A percentile compares a stretch with the other conserved stretches of the same genome.
These are phyloP conservation scores for Oscheius sp. DNA, from an alignment of 1,140 invertebrate species.

Conservation along the genomic window DNA sequence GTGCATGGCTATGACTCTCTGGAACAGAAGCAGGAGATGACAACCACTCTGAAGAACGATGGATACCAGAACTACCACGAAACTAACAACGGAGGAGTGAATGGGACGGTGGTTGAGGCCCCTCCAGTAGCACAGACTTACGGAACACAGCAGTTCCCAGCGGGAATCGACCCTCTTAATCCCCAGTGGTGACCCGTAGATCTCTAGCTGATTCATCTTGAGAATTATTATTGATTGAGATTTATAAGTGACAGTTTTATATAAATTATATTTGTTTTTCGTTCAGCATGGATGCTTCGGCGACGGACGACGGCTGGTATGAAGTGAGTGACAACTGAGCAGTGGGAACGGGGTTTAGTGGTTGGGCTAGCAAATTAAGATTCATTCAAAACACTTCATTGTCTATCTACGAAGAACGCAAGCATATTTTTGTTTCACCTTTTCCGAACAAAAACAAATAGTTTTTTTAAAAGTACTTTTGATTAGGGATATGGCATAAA, in stretches of 20 bases:
- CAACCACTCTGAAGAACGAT: constrained; percentile 11
- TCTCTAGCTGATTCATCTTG: background rate
- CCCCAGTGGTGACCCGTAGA: constrained; percentile 59
- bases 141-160: constrained; percentile 18
- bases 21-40: constrained; percentile 10
- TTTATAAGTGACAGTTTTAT: no score
- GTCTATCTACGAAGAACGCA: no score
- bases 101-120: background rate
- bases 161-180: constrained; percentile 54
- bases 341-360: no score
- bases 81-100: constrained; percentile 19
- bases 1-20: constrained; percentile 19
- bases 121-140: constrained; percentile 16
- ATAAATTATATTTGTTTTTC: no score
- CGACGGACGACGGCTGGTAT: constrained; percentile 2
- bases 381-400: no score
- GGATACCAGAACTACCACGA: constrained; percentile 31
- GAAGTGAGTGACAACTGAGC: background rate
- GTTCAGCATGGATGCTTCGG: background rate
- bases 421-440: no score
- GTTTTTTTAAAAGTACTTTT: no score
- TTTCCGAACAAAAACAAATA: no score
- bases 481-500: no score
- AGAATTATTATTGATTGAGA: background rate
- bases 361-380: no score